Conservation (phyloP, 2,113 vertebrate species). For the Labrus mixtus region DNA sequence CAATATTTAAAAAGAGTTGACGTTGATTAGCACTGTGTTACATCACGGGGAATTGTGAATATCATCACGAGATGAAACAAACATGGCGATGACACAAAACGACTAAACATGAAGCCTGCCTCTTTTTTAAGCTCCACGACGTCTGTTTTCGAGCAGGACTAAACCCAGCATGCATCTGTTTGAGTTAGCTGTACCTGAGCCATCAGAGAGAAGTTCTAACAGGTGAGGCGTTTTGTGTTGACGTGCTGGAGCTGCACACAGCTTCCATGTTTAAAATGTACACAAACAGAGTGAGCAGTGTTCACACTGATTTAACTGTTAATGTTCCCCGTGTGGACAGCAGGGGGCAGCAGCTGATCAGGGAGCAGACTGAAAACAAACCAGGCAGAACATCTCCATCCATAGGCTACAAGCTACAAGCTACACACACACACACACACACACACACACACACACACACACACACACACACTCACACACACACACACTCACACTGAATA, state of each 20-base stretch:
- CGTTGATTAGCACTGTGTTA: no score
- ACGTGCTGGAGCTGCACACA: neutral
- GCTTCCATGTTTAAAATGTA: neutral
- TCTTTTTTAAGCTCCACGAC: no score
- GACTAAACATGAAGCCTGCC: no score
- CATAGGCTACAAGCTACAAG: constrained; percentile 19
- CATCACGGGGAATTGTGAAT: no score
- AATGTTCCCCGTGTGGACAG: constrained; percentile 11
- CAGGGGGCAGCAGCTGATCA: constrained; percentile 56
- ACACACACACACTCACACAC: constrained; percentile 7
- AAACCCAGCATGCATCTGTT: no score
- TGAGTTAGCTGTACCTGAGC: no score
- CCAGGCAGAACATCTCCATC: neutral
- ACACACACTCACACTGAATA: constrained; percentile 38
- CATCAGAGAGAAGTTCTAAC: no score
- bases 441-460: constrained; percentile 1
- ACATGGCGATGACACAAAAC: no score
- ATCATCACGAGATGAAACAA: no score
- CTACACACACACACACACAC: constrained; percentile 7
- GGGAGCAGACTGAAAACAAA: neutral
- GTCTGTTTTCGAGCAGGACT: no score
- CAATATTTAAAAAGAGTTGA: no score
- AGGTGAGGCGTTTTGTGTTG: neutral
- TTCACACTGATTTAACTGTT: neutral
- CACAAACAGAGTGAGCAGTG: neutral